Conservation (phyloP, 2,113 vertebrate genomes). For the Platichthys flesus region DNA sequence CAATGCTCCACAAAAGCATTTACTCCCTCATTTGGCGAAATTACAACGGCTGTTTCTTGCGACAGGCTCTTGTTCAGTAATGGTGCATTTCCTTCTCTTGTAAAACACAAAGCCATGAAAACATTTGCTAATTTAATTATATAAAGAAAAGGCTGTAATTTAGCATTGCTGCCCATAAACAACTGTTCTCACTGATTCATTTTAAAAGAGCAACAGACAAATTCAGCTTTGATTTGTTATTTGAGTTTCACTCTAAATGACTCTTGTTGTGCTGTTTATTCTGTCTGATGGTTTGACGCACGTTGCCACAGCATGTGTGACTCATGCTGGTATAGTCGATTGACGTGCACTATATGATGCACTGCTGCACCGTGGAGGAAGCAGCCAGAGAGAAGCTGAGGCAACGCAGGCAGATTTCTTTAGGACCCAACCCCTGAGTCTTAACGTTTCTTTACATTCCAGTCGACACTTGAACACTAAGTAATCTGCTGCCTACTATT, state of each 20-base stretch:
- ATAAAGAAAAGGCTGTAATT: not conserved
- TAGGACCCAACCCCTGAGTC: not conserved
- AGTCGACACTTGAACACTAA: conserved; percentile 24
- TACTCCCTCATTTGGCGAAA: conserved; percentile 30
- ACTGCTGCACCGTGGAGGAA: not conserved
- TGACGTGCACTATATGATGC: no score
- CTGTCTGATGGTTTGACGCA: not conserved
- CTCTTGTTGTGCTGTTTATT: not conserved
- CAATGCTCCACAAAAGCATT: conserved; percentile 9
- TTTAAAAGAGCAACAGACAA: not conserved
- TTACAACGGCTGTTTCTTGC: not conserved
- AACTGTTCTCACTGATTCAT: not conserved
- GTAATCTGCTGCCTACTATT: conserved; percentile 16
- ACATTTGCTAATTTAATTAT: not conserved
- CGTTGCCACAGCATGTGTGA: not conserved
- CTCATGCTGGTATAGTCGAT: not conserved
- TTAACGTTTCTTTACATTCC: conserved; percentile 8
- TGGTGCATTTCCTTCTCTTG: no score
- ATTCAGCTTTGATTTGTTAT: not conserved
- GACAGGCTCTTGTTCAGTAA: not conserved
- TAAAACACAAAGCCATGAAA: no score
- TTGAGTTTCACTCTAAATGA: not conserved
- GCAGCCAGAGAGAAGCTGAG: not conserved
- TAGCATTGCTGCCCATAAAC: not conserved
- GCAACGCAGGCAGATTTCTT: no score